A percentile compares a stretch with the other conserved stretches of the same genome.
Conservation (phyloP, 2,888 invertebrate species). For the Hipparchia semele region DNA sequence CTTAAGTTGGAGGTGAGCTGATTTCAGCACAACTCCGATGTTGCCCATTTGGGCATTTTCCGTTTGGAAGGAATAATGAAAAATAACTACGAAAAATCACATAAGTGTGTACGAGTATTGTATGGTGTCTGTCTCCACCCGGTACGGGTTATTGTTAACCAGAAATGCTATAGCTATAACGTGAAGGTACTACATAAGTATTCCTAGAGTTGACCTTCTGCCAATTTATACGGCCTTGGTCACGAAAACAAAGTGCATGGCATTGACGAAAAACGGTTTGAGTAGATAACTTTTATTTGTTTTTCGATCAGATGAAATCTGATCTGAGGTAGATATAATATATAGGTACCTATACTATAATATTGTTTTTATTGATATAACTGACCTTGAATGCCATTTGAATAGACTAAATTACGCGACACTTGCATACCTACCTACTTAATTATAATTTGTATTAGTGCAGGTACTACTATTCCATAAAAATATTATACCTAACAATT, state of each 20-base stretch:
- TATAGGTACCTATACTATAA: no score
- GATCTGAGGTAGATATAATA: no score
- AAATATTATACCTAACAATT: no score
- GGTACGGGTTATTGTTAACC: conserved; percentile 28
- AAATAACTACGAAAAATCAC: not conserved
- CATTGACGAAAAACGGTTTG: not conserved
- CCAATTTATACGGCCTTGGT: conserved; percentile 47
- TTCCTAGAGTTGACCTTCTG: conserved; percentile 45
- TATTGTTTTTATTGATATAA: no score
- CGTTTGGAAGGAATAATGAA: not conserved
- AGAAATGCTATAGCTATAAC: conserved; percentile 5
- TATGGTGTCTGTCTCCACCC: conserved; percentile 27
- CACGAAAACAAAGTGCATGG: conserved; percentile 30
- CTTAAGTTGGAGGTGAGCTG: no score
- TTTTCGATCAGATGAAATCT: no score
- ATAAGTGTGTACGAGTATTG: conserved; percentile 25
- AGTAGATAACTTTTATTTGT: not conserved
- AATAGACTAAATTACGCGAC: no score
- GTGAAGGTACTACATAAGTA: not conserved
- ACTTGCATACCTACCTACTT: no score
- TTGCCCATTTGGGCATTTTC: not conserved
- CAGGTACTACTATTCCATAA: no score
- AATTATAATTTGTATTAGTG: no score
- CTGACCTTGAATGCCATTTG: no score
- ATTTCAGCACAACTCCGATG: not conserved